A percentile compares a stretch with the other conserved stretches of the same genome.
phyloP scores from a whole-genome alignment of 2,888 invertebrate species.

The Amblyteles armatorius region DNA sequence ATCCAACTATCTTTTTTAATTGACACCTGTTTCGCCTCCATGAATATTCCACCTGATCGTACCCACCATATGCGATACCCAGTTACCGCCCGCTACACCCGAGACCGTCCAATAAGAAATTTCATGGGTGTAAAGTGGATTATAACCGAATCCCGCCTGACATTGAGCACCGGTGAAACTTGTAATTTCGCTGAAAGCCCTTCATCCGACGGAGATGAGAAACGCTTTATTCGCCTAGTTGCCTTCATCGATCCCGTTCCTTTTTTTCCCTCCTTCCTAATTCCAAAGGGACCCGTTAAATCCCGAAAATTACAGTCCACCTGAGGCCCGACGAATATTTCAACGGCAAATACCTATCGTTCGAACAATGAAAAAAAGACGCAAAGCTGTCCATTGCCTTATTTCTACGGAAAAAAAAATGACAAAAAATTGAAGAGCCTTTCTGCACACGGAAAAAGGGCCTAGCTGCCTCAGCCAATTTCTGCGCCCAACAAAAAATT shows the following conservation, averaged over 20 bases:
- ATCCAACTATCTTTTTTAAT: conserved; percentile 63
- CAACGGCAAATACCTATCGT: neutral
- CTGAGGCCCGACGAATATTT: neutral
- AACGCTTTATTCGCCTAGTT: conserved; percentile 23
- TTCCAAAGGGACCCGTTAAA: conserved; percentile 9
- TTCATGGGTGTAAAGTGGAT: conserved; percentile 56
- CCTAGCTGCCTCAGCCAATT: neutral
- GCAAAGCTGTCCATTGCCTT: neutral
- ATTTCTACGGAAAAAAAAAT: neutral
- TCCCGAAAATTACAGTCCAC: neutral
- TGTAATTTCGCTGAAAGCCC: conserved; percentile 53
- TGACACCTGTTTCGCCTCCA: conserved; percentile 65
- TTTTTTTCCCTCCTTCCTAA: neutral
- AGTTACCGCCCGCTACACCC: conserved; percentile 16
- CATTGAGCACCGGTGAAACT: conserved; percentile 53
- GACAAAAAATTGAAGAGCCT: neutral
- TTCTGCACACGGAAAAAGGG: neutral
- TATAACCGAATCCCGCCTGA: conserved; percentile 56
- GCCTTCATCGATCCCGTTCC: neutral
- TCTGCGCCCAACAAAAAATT: neutral
- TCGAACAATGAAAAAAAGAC: neutral
- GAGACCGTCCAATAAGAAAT: conserved; percentile 41
- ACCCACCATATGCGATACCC: conserved; percentile 17
- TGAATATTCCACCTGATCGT: conserved; percentile 58
- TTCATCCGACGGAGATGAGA: conserved; percentile 26